Evolutionary conservation across 2,113 vertebrate genomes (phyloP).

Genomic region (Strix uralensis): DNA sequence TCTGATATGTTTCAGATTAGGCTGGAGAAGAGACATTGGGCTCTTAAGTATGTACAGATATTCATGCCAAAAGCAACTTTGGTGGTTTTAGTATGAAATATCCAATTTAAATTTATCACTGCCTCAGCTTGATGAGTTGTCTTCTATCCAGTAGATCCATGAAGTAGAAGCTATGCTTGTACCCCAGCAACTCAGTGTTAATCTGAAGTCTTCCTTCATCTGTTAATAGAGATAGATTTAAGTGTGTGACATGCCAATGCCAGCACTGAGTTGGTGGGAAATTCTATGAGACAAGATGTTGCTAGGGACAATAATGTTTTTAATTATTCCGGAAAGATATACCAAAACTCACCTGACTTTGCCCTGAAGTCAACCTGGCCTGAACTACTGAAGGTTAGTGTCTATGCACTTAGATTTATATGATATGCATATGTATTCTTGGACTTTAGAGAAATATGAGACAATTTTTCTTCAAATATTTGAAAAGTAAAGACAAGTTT

Average conservation of each 20-base stretch:
- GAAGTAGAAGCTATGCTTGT: not conserved
- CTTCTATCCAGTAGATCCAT: not conserved
- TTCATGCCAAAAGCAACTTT: not conserved
- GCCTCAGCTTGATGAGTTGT: not conserved
- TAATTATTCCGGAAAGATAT: not conserved
- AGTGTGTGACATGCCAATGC: not conserved
- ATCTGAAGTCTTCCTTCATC: not conserved
- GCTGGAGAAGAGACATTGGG: not conserved
- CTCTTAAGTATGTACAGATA: not conserved
- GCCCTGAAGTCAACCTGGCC: not conserved
- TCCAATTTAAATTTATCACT: not conserved
- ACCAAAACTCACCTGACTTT: not conserved
- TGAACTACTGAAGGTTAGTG: not conserved
- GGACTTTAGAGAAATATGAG: not conserved
- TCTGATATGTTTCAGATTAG: not conserved
- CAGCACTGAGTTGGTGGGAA: not conserved
- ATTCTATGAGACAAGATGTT: not conserved
- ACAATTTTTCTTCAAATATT: not conserved
- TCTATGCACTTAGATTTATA: not conserved
- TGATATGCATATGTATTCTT: not conserved
- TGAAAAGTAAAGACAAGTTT: not conserved
- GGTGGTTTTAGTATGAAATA: not conserved
- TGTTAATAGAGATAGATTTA: not conserved
- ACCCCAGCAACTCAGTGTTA: rapidly evolving
- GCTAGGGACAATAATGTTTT: not conserved